Conservation (phyloP, 1,140 invertebrate species). For the Daktulosphaira vitifoliae region DNA sequence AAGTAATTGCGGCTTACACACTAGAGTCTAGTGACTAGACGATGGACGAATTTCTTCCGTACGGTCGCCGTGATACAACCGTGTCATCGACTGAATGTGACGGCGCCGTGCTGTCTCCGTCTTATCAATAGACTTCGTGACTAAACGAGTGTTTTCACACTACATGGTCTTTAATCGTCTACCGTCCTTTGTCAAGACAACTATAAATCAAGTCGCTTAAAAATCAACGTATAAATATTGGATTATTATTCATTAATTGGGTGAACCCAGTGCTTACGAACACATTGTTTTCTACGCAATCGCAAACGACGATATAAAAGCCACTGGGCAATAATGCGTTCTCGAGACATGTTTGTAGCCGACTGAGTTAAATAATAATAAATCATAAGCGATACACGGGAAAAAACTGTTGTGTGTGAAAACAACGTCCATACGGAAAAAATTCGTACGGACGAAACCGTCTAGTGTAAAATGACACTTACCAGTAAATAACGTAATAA, state of each 20-base stretch:
- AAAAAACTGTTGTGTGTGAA: conserved; percentile 9
- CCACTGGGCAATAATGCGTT: conserved; percentile 7
- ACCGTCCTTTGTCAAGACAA: background rate
- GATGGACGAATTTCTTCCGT: background rate
- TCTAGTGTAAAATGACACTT: conserved; percentile 3
- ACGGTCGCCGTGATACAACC: conserved; percentile 3
- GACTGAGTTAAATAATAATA: background rate
- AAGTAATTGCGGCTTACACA: too few species aligned
- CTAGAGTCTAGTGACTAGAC: too few species aligned
- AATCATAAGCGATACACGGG: background rate
- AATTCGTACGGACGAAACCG: conserved; percentile 13
- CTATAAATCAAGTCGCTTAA: background rate
- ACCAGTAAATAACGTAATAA: too few species aligned
- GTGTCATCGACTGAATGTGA: background rate
- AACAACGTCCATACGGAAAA: conserved; percentile 5
- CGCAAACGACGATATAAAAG: conserved; percentile 13
- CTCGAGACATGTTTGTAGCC: conserved; percentile 6
- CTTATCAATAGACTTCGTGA: background rate
- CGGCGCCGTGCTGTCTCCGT: too few species aligned
- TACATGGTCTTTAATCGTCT: background rate
- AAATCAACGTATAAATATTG: too few species aligned
- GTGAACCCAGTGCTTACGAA: conserved; percentile 7
- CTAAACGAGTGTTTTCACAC: background rate
- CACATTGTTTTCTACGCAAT: conserved; percentile 11
- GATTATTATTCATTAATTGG: conserved; percentile 22